Conservation (phyloP, 1,140 invertebrate species). For the Euglossa dilemma region DNA sequence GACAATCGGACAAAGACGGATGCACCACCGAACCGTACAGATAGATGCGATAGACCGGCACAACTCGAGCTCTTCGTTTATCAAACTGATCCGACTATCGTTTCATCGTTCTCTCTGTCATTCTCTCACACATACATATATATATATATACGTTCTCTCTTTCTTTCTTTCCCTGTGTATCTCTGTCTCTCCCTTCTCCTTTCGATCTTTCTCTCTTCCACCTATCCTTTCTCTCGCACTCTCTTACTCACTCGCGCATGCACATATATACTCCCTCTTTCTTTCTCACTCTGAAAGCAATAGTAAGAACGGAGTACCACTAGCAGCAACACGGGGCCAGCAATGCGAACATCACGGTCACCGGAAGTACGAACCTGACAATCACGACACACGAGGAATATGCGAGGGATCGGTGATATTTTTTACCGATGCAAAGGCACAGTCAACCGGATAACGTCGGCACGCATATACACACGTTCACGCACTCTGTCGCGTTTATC, state of each 20-base stretch:
- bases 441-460: constrained; percentile 84
- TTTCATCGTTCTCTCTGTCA: constrained; percentile 13
- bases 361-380: constrained; percentile 84
- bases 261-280: constrained; percentile 28
- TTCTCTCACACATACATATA: constrained; percentile 1
- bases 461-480: constrained; percentile 66
- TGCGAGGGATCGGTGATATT: constrained; percentile 91
- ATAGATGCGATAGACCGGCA: constrained; percentile 36
- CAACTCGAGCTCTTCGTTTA: constrained; percentile 47
- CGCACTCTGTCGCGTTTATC: constrained; percentile 5
- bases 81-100: constrained; percentile 46
- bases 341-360: constrained; percentile 81
- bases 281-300: constrained; percentile 3
- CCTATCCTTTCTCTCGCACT: constrained; percentile 1
- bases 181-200: constrained; percentile 19
- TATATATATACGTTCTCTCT: too few relatives aligned
- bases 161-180: not conserved
- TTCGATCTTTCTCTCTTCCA: not conserved
- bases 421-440: constrained; percentile 72
- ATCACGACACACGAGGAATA: constrained; percentile 86
- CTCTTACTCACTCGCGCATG: not conserved
- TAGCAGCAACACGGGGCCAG: constrained; percentile 54
- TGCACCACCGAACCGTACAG: constrained; percentile 18
- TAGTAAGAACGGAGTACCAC: constrained; percentile 37
- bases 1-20: constrained; percentile 43